Percentiles rank a stretch among this genome's conserved stretches.
These are phyloP conservation scores for Puntigrus tetrazona DNA, from an alignment of 2,113 vertebrate species.

Conservation along the genomic window DNA sequence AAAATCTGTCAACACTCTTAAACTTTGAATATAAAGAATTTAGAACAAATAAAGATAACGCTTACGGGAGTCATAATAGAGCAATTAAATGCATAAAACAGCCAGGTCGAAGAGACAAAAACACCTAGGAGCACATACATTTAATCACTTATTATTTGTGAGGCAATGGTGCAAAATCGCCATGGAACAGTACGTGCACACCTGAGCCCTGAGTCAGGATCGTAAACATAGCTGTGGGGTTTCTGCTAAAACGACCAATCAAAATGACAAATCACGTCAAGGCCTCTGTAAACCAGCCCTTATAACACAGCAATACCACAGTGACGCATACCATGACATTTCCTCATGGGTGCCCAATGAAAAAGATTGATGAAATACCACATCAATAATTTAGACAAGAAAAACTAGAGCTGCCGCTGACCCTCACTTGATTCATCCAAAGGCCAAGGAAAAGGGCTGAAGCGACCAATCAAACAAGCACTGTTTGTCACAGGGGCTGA, in stretches of 20 bases:
- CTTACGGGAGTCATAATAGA: no score
- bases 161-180: constrained; percentile 24
- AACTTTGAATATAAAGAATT: no score
- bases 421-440: constrained; percentile 17
- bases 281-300: constrained; percentile 20
- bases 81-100: neutral
- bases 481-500: constrained; percentile 1
- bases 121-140: neutral
- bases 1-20: neutral
- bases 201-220: constrained; percentile 31
- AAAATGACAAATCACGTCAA: constrained; percentile 46
- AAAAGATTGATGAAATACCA: constrained; percentile 47
- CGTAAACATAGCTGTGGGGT: constrained; percentile 34
- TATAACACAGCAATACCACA: constrained; percentile 48
- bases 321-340: constrained; percentile 42
- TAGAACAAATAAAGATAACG: no score
- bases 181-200: neutral
- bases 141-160: constrained; percentile 33
- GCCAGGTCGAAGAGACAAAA: neutral
- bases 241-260: constrained; percentile 45
- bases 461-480: constrained; percentile 14
- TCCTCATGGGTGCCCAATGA: constrained; percentile 44
- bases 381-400: constrained; percentile 47
- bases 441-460: constrained; percentile 38
- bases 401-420: constrained; percentile 37